Base-by-base conservation (phyloP, 2,888 invertebrate genomes). In the Lordiphosa andalusiaca region DNA sequence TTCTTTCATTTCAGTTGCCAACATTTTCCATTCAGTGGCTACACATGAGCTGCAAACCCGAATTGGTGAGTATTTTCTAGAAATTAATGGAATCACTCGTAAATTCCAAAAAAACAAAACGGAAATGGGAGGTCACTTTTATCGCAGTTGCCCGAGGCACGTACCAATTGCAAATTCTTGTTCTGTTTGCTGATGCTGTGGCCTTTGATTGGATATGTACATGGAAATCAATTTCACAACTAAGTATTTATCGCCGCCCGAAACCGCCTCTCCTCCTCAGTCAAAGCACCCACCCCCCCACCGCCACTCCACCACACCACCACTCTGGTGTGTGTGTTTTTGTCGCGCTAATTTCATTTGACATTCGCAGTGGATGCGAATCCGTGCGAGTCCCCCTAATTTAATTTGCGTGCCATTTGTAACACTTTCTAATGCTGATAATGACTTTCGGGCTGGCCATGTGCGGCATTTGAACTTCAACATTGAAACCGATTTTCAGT, bases 381-480 rank as follows among this genome's bases (percentile, higher is more conserved):
- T 30, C 30, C 30, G 30, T 9, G 30, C 30, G 41, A 25, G 39
- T 35, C 35, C 55, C 48, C 35, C 53, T 69, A 53, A 66, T 61
- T 66, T 60, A 42, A 65, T 69, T 76, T 81, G 65, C 59, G 64
- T 68, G 69, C 44, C 23, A 46, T 41, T 74, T 62, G 71, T 56
- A 71, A 77, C 82, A 74, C 83, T 82, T 82, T 78, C 83, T 56
- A 67, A 63, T 67, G 80, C 59, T 33, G 55, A 60, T 60, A 57
- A 69, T 76, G 62, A 56, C 49, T 52, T 36, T 35, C 35, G 40
- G 36, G 19, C 47, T 38, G 48, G 10, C 38, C 48, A 49, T 37
- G 38, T 37, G 10, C 38, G 23, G 48, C 48, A 25, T 37, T 38
- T 49, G 38, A 49, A 38, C 48, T 47, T 47, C 21, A 46, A 36